Evolutionary conservation across 2,888 invertebrate genomes (phyloP).

Genomic region (Agrotis puta): DNA sequence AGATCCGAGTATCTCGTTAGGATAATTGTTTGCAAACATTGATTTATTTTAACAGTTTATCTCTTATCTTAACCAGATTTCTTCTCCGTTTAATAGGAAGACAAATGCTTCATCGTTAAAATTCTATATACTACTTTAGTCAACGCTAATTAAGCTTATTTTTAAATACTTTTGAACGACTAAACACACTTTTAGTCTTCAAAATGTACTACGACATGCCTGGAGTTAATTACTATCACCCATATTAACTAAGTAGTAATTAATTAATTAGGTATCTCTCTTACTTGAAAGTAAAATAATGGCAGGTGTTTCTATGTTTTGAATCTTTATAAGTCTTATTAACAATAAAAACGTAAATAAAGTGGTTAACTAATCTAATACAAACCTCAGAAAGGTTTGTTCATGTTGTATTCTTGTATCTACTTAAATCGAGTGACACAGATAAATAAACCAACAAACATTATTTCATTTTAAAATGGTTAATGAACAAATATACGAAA

Average conservation of each 20-base stretch:
- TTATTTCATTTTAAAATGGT: too few species aligned
- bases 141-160: neutral
- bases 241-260: neutral
- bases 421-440: neutral
- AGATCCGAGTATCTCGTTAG: neutral
- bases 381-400: neutral
- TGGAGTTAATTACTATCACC: neutral
- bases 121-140: neutral
- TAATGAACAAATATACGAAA: neutral
- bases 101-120: neutral
- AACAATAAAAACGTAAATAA: neutral
- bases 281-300: neutral
- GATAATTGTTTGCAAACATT: conserved; percentile 20
- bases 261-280: neutral
- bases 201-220: neutral
- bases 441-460: too few species aligned
- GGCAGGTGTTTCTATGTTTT: neutral
- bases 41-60: conserved; percentile 23
- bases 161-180: neutral
- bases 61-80: neutral
- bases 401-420: too few species aligned
- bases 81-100: neutral
- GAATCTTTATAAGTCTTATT: neutral
- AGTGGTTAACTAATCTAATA: neutral
- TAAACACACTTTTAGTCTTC: conserved; percentile 16